Evolutionary conservation across 2,113 vertebrate species (phyloP).

Genomic region (Aythya baeri): DNA sequence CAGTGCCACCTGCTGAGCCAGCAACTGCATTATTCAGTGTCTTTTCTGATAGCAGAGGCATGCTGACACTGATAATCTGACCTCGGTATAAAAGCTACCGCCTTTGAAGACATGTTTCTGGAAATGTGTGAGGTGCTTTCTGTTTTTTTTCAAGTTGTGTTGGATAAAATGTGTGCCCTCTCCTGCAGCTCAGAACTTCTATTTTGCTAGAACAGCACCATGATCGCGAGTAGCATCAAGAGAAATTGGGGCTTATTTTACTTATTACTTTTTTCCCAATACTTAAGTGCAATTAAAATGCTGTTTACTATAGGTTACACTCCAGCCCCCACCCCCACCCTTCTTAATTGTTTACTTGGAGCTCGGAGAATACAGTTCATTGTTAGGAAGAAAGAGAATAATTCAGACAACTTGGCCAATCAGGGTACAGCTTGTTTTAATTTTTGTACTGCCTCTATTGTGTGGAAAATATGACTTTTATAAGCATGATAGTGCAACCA

Average conservation of each 20-base stretch:
- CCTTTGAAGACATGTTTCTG: background rate
- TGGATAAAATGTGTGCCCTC: background rate
- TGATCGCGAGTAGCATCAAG: background rate
- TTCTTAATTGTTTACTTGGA: conserved; percentile 57
- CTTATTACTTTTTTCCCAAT: background rate
- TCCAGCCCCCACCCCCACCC: background rate
- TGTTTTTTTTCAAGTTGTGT: background rate
- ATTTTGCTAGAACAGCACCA: background rate
- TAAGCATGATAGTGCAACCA: conserved; percentile 43
- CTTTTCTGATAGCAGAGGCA: accelerated
- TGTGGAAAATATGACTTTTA: conserved; percentile 67
- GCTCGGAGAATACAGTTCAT: conserved; percentile 47
- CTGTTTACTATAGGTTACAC: conserved; percentile 40
- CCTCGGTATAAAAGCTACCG: background rate
- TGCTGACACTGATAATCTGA: background rate
- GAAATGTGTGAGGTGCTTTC: background rate
- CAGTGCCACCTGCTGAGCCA: conserved; percentile 62
- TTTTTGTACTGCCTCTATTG: conserved; percentile 66
- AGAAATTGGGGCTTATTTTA: background rate
- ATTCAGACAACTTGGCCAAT: conserved; percentile 49
- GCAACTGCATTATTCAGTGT: conserved; percentile 7
- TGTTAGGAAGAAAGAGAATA: conserved; percentile 61
- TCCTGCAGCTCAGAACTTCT: background rate
- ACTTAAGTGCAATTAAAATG: background rate
- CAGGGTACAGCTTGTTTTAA: conserved; percentile 67